Evolutionary conservation across 2,888 invertebrate genomes (phyloP), one percentile per base, ranked within the genome.

Genomic region (Leptopilina myrica): DNA sequence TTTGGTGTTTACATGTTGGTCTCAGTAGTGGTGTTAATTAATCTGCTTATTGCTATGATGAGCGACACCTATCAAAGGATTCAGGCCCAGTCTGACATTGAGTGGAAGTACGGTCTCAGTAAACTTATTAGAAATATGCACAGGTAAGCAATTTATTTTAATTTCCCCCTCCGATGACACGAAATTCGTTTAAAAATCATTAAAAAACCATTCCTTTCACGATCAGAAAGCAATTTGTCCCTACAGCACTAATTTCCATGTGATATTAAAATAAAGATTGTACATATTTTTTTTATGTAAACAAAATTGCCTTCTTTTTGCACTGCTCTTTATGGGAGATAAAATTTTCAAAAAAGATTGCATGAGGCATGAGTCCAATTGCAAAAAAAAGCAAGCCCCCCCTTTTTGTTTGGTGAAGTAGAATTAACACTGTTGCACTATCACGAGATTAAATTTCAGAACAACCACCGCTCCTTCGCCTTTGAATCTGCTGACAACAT

Each of bases 41-140:
- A 99, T 93, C 96, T 99, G 92, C 96, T 99, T 92, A 99, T 99
- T 95, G 99, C 99, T 94, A 99, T 99, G 99, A 99, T 99, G 98
- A 98, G 98, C 93, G 99, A 99, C 95, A 99, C 99, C 90, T 99
- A 99, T 93, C 99, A 99, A 93, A 95, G 98, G 91, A 99, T 99
- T 91, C 97, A 99, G 95, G 99, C 99, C 40, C 95, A 95, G 90
- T 96, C 95, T 5, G 96, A 96, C 90, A 95, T 95, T 80, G 96
- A 96, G 90, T 96, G 96, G 96, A 96, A 96, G 92, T 96, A 95
- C 89, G 96, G 96, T 66, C 92, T 96, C 82, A 96, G 96, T 69
- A 96, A 96, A 91, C 92, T 96, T 81, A 96, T 96, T 86, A 92
- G 95, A 78, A 95, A 95, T 88, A 96, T 96, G 95, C 96, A 95